Base-by-base conservation (phyloP, 1,140 invertebrate genomes). In the Samia ricini region DNA sequence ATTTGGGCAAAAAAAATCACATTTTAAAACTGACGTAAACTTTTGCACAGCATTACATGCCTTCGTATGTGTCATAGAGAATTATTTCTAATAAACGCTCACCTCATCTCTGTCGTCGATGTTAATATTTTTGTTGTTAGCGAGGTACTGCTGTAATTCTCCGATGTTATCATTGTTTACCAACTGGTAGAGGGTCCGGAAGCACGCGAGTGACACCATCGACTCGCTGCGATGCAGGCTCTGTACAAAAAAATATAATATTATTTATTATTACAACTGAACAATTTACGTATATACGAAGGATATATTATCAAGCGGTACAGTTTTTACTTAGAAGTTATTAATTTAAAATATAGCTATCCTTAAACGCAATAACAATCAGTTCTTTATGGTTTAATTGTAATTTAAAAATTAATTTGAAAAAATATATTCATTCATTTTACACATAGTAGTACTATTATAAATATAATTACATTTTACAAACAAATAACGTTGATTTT, bases 91-190 rank as follows among this genome's bases (percentile, higher is more conserved):
- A 23, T 12, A 55, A 22, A 33, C 19, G 19, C 80, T 91, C 91
- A 98, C 97, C 91, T 98, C 97, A 92, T 98, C 97, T 77, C 94
- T 93, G 88, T 98, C 98, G 83, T 99, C 97, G 67, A 98, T 92
- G 71, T 93, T 93, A 63, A 96, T 90, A 83, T 96, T 93, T 79
- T 95, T 95, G 77, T 94, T 96, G 75, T 95, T 94, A 70, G 96
- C 94, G 61, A 98, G 91, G 83, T 96, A 97, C 72, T 93, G 93
- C 74, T 96, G 95, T 26, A 98, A 91, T 72, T 94, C 96, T 61
- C 88, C 89, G 56, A 96, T 92, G 87, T 96, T 96, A 88, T 97
- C 95, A 81, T 95, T 95, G 78, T 93, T 93, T 76, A 97, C 95
- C 89, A 94, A 96, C 83, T 93, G 94, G 74, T 94, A 92, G 60